Base-by-base conservation (phyloP, 2,113 vertebrate genomes). In the Madoqua kirkii region DNA sequence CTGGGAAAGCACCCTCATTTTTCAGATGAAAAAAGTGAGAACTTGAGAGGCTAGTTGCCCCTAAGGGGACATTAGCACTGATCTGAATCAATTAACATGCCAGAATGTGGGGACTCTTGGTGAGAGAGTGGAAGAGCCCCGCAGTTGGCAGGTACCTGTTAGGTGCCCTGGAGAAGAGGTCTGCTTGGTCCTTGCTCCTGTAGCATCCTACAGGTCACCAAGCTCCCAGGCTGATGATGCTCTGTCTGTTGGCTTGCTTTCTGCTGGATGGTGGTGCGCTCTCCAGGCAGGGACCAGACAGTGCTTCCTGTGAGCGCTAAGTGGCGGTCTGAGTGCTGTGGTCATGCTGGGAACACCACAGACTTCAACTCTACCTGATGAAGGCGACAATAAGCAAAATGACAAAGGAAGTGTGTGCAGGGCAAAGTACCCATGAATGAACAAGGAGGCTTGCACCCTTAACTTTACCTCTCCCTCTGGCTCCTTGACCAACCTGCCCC, bases 311-410 rank as follows among this genome's bases (percentile, higher is more conserved):
- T 9, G 25, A 15, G 6, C 0, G 19, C 36, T 9, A 52, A 50
- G 27, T 17, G 19, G 74, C 36, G 15, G 5, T 31, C 45, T 43
- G 40, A 67, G 55, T 23, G 16, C 54, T 21, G 33, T 25, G 23
- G 9, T 23, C 19, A 45, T 0, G 15, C 43, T 4, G n/a, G 12
- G 29, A n/a, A 60, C 23, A 43, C 1, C 0, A 2, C 25, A 12
- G 17, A 31, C 15, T 50, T 13, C 27, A 43, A 9, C n/a, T 59
- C 50, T 6, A 15, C 15, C 43, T 1, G 27, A 54, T 3, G 16
- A 67, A 52, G 27, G 84, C 3, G 8, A n/a, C 2, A 4, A 59
- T 6, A 8, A 33, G 8, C 33, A 45, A 71, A 55, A 17, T 9
- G 55, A 25, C 21, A 43, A 27, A 48, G 21, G 7, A 23, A 29